A percentile compares a stretch with the other conserved stretches of the same genome.
Evolutionary conservation across 2,888 invertebrate genomes (phyloP).

Genomic region (Podabrus alpinus): DNA sequence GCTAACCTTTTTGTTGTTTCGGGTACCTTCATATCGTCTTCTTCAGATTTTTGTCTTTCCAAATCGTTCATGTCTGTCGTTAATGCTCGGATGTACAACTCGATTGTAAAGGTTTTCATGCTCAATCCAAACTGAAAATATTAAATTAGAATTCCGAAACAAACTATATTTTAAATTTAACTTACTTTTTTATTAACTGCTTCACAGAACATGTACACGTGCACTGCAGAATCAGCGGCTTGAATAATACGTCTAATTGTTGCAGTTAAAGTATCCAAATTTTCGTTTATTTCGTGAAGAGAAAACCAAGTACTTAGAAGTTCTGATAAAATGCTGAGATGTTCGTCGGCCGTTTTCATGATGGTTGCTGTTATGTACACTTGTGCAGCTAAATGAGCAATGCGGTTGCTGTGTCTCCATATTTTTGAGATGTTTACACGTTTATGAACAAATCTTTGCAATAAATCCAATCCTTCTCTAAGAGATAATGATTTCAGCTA

Average conservation of each 20-base stretch:
- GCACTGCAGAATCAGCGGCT: slow-evolving; percentile 66
- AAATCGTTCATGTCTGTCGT: slow-evolving; percentile 78
- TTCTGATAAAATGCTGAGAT: slow-evolving; percentile 45
- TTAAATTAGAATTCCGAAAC: neutral
- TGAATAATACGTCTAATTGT: slow-evolving; percentile 53
- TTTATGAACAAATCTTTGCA: slow-evolving; percentile 57
- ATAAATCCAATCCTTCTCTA: slow-evolving; percentile 60
- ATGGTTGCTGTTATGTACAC: slow-evolving; percentile 62
- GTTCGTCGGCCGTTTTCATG: slow-evolving; percentile 56
- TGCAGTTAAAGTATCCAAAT: slow-evolving; percentile 42
- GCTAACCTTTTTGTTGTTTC: slow-evolving; percentile 64
- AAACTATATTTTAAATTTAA: neutral
- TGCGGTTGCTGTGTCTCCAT: slow-evolving; percentile 61
- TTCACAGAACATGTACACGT: slow-evolving; percentile 69
- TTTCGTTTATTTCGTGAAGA: slow-evolving; percentile 44
- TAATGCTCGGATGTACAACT: slow-evolving; percentile 73
- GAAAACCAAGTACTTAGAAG: slow-evolving; percentile 53
- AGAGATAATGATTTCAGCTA: slow-evolving; percentile 62
- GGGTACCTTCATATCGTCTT: slow-evolving; percentile 45
- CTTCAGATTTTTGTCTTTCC: slow-evolving; percentile 64
- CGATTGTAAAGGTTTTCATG: slow-evolving; percentile 65
- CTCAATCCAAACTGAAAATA: slow-evolving; percentile 34
- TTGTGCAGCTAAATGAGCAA: slow-evolving; percentile 61
- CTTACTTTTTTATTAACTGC: slow-evolving; percentile 53
- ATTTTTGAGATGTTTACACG: slow-evolving; percentile 59